Conservation (phyloP, 1,140 invertebrate species). For the Halyomorpha halys region DNA sequence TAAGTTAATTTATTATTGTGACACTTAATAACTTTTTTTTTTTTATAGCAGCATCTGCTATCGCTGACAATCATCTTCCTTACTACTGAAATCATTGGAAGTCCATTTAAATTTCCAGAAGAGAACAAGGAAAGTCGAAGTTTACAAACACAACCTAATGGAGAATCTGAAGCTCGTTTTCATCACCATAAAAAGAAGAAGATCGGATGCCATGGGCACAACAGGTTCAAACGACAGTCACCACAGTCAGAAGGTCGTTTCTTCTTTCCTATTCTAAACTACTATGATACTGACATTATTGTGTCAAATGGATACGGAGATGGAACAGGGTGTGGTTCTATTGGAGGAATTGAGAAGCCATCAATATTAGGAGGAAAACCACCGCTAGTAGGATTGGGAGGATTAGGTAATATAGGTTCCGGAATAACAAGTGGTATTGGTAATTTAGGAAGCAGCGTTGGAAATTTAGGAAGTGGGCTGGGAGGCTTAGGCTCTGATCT, state of each 20-base stretch:
- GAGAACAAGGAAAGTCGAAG: background rate
- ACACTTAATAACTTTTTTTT: too few species aligned
- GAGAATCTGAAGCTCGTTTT: background rate
- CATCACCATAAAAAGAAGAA: constrained; percentile 4
- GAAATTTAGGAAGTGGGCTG: background rate
- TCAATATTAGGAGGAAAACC: too few species aligned
- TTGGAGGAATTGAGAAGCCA: background rate
- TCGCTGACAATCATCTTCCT: background rate
- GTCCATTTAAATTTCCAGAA: constrained; percentile 4
- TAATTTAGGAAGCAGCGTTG: background rate
- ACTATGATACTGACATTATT: background rate
- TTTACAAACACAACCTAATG: background rate
- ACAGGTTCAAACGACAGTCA: constrained; percentile 1
- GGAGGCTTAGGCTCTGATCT: background rate
- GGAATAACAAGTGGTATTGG: background rate
- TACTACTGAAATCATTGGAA: background rate
- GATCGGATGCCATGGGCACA: background rate
- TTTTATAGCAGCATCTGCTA: too few species aligned
- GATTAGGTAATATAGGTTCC: background rate
- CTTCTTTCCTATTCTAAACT: constrained; percentile 1
- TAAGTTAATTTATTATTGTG: too few species aligned
- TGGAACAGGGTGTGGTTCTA: background rate
- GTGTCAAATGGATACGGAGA: background rate
- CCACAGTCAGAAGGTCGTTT: background rate
- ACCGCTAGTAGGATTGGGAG: background rate